Evolutionary conservation across 2,888 invertebrate species (phyloP).

Genomic region (Toxonevra muliebris): DNA sequence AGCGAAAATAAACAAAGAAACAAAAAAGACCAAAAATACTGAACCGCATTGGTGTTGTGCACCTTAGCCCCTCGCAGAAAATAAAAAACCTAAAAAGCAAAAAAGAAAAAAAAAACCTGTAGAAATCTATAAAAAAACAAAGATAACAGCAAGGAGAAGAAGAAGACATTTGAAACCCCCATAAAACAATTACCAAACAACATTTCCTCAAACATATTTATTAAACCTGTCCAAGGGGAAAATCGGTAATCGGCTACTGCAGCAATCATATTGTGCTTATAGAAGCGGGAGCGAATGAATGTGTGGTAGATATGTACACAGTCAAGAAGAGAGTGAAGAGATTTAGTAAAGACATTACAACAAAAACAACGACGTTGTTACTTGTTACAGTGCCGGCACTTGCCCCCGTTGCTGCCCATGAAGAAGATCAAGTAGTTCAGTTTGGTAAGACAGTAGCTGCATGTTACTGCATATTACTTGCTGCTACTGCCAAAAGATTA

Average conservation of each 20-base stretch:
- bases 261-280: neutral
- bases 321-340: neutral
- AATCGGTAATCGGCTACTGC: conserved; percentile 40
- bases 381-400: conserved; percentile 1
- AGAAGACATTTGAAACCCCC: conserved; percentile 29
- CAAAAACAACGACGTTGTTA: conserved; percentile 19
- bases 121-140: too few species aligned
- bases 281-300: conserved; percentile 13
- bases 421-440: conserved; percentile 12
- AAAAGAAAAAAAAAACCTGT: conserved; percentile 18
- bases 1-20: conserved; percentile 23
- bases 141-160: conserved; percentile 8
- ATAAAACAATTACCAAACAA: conserved; percentile 60
- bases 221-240: conserved; percentile 59
- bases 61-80: too few species aligned
- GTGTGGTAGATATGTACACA: neutral
- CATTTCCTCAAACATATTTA: conserved; percentile 64
- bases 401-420: conserved; percentile 6
- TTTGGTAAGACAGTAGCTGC: conserved; percentile 44
- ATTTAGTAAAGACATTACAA: neutral
- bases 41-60: conserved; percentile 2
- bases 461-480: conserved; percentile 53
- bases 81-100: conserved; percentile 25
- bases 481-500: conserved; percentile 43
- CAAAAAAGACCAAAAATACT: conserved; percentile 34